These are phyloP conservation scores for Dryobotodes eremita DNA, from an alignment of 2,888 invertebrate species.

Conservation along the genomic window DNA sequence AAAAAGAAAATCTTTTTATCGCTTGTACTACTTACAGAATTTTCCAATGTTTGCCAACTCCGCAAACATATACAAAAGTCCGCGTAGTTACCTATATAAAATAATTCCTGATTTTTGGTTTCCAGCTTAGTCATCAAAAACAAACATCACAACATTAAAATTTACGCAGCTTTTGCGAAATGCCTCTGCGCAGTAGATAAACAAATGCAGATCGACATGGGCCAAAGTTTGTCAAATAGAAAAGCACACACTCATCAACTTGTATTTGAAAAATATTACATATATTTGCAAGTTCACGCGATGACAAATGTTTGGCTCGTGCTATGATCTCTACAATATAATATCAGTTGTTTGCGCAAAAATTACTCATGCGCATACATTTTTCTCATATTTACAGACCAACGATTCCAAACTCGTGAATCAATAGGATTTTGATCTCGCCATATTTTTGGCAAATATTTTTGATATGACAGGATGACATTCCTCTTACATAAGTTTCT, in stretches of 20 bases:
- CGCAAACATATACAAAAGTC: background rate
- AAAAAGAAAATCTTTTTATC: slow-evolving; percentile 12
- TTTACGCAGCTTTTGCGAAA: slow-evolving; percentile 19
- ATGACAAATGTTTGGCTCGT: slow-evolving; percentile 61
- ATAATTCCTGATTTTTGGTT: background rate
- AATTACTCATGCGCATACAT: slow-evolving; percentile 50
- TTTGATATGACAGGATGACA: slow-evolving; percentile 5
- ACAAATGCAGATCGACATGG: background rate
- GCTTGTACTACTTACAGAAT: slow-evolving; percentile 10
- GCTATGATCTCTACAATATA: slow-evolving; percentile 40
- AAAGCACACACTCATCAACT: slow-evolving; percentile 19
- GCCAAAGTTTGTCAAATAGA: slow-evolving; percentile 15
- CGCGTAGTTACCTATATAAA: background rate
- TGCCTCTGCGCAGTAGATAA: slow-evolving; percentile 12
- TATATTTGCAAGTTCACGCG: slow-evolving; percentile 49
- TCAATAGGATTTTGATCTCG: slow-evolving; percentile 35
- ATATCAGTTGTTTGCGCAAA: slow-evolving; percentile 36
- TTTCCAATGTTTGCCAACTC: slow-evolving; percentile 12
- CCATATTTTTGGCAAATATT: slow-evolving; percentile 31
- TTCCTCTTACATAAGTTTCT: background rate
- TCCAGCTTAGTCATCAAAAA: slow-evolving; percentile 19
- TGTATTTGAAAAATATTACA: slow-evolving; percentile 26
- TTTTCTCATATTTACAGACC: slow-evolving; percentile 48
- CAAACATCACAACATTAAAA: slow-evolving; percentile 18
- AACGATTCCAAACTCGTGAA: slow-evolving; percentile 62